A percentile compares a stretch with the other conserved stretches of the same genome.
These are phyloP conservation scores for Pachyseris speciosa DNA, from an alignment of 64 coral and sea anemone genomes.

Conservation along the genomic window DNA sequence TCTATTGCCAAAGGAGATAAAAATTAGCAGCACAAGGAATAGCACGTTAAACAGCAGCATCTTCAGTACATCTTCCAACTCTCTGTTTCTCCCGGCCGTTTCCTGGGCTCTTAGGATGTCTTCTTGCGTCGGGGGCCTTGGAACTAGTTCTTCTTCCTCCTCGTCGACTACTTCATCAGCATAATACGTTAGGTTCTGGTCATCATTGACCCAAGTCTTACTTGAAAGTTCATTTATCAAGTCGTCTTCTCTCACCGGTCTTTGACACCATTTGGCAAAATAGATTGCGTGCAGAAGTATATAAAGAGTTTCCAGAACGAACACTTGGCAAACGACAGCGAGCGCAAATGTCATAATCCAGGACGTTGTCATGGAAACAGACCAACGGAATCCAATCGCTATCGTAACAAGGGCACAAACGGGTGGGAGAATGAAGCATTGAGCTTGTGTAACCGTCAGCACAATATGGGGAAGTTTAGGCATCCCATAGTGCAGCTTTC, in stretches of 20 bases:
- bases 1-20: conserved; percentile 66
- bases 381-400: conserved; percentile 22
- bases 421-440: conserved; percentile 22
- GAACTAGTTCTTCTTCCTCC: not conserved
- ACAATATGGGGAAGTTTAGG: not conserved
- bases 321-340: conserved; percentile 11
- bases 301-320: conserved; percentile 40
- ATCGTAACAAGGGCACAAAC: not conserved
- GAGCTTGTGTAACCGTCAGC: not conserved
- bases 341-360: conserved; percentile 53
- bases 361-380: conserved; percentile 6
- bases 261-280: conserved; percentile 37
- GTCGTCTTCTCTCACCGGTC: conserved; percentile 60
- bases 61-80: conserved; percentile 65
- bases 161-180: conserved; percentile 49
- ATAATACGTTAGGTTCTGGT: conserved; percentile 57
- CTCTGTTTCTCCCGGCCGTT: conserved; percentile 36
- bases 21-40: conserved; percentile 44
- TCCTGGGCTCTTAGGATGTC: conserved; percentile 41
- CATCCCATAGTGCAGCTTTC: not conserved
- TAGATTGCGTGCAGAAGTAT: conserved; percentile 41
- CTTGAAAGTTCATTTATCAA: conserved; percentile 31
- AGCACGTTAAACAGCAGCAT: conserved; percentile 64
- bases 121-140: conserved; percentile 29
- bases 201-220: conserved; percentile 71